Conservation (phyloP, 1,140 invertebrate species). For the Apis cerana region DNA sequence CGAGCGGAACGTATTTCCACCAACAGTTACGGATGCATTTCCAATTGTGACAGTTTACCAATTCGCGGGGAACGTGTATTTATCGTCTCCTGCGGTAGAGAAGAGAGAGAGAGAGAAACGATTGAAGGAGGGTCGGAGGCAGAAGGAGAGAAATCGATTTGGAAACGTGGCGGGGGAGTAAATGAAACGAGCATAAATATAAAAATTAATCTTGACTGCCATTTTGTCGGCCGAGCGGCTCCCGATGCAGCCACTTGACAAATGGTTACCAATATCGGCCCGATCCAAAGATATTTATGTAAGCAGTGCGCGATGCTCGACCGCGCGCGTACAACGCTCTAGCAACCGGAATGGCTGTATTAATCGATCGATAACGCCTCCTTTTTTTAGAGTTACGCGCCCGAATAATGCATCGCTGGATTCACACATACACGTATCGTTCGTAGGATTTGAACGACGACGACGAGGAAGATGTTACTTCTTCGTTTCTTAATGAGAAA, state of each 20-base stretch:
- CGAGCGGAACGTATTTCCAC: neutral
- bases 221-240: conserved; percentile 8
- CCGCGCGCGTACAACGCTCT: too few species aligned
- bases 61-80: neutral
- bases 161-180: neutral
- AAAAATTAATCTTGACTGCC: conserved; percentile 28
- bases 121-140: too few species aligned
- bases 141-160: conserved; percentile 4
- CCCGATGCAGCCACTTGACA: conserved; percentile 24
- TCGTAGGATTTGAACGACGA: too few species aligned
- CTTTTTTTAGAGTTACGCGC: conserved; percentile 6
- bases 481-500: too few species aligned
- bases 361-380: conserved; percentile 34
- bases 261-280: conserved; percentile 37
- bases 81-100: neutral
- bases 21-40: neutral
- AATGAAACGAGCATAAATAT: conserved; percentile 16
- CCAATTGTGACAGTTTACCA: conserved; percentile 10
- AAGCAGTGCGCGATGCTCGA: conserved; percentile 1
- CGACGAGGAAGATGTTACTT: too few species aligned
- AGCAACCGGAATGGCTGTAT: neutral
- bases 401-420: neutral
- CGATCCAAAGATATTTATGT: conserved; percentile 48
- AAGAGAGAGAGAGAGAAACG: too few species aligned
- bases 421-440: neutral